A percentile compares a stretch with the other conserved stretches of the same genome.
These are phyloP conservation scores for Nebria ingens DNA, from an alignment of 1,140 invertebrate genomes.

Conservation along the genomic window DNA sequence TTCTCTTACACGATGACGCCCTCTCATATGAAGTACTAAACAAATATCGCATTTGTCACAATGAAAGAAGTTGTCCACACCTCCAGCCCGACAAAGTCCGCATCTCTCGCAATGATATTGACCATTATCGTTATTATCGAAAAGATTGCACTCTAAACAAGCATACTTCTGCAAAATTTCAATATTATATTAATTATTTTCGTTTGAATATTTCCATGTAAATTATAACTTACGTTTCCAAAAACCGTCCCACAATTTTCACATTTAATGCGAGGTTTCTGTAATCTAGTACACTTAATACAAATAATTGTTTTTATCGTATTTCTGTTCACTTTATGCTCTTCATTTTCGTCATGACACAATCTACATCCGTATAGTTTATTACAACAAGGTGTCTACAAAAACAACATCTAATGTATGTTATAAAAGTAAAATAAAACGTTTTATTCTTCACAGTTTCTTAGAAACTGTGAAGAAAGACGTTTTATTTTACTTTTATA, in stretches of 20 bases:
- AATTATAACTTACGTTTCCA: conserved; percentile 10
- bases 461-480: too few relatives aligned
- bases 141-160: conserved; percentile 68
- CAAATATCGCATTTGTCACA: background rate
- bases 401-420: too few relatives aligned
- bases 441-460: too few relatives aligned
- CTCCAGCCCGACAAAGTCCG: conserved; percentile 72
- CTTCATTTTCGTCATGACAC: conserved; percentile 72
- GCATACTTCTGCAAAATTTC: conserved; percentile 49
- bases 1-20: background rate
- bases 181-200: background rate
- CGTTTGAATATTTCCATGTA: background rate
- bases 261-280: conserved; percentile 46
- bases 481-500: too few relatives aligned
- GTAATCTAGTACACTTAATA: conserved; percentile 57
- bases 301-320: conserved; percentile 66
- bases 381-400: conserved; percentile 69
- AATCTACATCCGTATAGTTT: conserved; percentile 72
- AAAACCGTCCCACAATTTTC: conserved; percentile 1
- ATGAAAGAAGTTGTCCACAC: conserved; percentile 31
- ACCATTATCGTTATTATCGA: conserved; percentile 69
- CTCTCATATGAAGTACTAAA: background rate
- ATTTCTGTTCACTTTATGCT: conserved; percentile 63
- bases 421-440: too few relatives aligned
- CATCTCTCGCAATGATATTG: conserved; percentile 78